Conservation (phyloP, 2,888 invertebrate species). For the Helicoverpa assulta region DNA sequence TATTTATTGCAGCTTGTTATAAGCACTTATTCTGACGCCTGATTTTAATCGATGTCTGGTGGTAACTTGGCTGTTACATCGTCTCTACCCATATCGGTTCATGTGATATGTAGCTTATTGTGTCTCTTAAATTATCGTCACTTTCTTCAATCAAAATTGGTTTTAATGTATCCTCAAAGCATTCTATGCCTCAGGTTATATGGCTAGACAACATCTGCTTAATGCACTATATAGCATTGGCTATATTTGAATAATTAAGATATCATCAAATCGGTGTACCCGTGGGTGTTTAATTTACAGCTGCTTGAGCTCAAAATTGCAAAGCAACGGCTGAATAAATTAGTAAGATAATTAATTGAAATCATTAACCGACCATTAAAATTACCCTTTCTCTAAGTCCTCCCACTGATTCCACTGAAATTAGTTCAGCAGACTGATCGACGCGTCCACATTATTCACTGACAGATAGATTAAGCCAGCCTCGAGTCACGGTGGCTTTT, state of each 20-base stretch:
- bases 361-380: constrained; percentile 1
- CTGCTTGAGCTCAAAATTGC: too few relatives aligned
- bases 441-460: constrained; percentile 53
- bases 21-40: constrained; percentile 31
- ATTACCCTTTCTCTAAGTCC: constrained; percentile 27
- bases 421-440: constrained; percentile 45
- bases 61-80: constrained; percentile 33
- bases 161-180: background rate
- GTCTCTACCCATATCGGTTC: constrained; percentile 19
- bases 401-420: constrained; percentile 28
- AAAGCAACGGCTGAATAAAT: background rate
- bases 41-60: constrained; percentile 40
- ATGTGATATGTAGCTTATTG: constrained; percentile 20
- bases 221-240: constrained; percentile 7
- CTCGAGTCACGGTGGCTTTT: constrained; percentile 53
- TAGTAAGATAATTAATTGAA: background rate
- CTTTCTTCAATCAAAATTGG: background rate
- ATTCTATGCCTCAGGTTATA: background rate
- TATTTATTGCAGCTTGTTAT: constrained; percentile 50
- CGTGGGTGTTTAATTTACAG: constrained; percentile 11
- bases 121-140: constrained; percentile 12
- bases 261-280: constrained; percentile 1
- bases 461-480: constrained; percentile 54
- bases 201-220: background rate
- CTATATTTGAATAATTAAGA: constrained; percentile 29